These are phyloP conservation scores for Hypocryptadius cinnamomeus DNA, from an alignment of 2,113 vertebrate genomes.

Conservation along the genomic window DNA sequence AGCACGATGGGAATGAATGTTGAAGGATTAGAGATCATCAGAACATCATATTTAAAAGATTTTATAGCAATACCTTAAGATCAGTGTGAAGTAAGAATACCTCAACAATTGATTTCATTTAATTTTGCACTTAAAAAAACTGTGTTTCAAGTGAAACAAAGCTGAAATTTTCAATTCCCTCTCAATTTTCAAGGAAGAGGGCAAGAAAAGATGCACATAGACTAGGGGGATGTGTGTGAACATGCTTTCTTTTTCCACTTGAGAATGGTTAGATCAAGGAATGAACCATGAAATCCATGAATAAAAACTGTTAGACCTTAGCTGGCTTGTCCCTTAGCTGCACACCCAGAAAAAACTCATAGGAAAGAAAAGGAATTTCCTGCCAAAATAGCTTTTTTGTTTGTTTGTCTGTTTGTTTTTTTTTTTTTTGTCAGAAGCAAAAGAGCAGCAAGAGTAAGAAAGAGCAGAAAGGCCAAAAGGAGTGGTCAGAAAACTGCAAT, in stretches of 20 bases:
- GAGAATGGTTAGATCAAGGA: not conserved
- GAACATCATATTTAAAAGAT: not conserved
- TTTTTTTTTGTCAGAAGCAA: not conserved
- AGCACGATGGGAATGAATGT: not conserved
- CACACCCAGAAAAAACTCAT: not conserved
- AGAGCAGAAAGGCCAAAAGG: not conserved
- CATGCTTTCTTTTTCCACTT: not conserved
- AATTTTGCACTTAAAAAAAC: not conserved
- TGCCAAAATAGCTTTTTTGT: not conserved
- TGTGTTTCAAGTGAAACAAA: not conserved
- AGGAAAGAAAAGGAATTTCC: not conserved
- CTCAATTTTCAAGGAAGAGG: not conserved
- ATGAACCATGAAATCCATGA: not conserved
- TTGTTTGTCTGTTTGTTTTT: too few relatives aligned
- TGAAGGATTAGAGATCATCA: not conserved
- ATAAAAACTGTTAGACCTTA: not conserved
- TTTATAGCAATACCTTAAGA: not conserved
- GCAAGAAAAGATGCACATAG: accelerated
- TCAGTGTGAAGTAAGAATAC: not conserved
- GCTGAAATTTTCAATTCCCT: not conserved
- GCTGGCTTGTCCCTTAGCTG: not conserved
- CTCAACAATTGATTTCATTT: not conserved
- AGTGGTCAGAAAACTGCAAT: not conserved
- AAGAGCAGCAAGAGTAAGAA: not conserved
- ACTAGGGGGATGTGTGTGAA: accelerated